These are phyloP conservation scores for Graptemys geographica DNA, from an alignment of 2,797 vertebrate genomes.

Conservation along the genomic window DNA sequence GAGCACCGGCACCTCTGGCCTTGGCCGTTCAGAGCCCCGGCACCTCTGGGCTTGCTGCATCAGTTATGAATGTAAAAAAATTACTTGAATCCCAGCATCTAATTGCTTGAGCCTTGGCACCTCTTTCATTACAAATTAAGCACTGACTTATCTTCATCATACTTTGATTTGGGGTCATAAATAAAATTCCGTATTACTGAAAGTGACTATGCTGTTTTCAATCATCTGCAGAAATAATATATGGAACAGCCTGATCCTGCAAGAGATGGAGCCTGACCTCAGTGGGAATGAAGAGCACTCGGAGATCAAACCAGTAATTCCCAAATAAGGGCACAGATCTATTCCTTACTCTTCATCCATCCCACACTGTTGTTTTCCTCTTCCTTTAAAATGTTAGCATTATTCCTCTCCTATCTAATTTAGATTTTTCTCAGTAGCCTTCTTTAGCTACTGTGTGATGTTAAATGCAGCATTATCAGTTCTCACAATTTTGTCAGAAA, in stretches of 20 bases:
- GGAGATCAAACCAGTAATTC: too few relatives aligned
- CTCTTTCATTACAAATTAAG: too few relatives aligned
- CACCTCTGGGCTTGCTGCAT: too few relatives aligned
- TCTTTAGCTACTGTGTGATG: neutral
- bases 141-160: neutral
- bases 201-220: conserved; percentile 52
- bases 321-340: too few relatives aligned
- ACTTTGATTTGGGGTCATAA: conserved; percentile 60
- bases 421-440: neutral
- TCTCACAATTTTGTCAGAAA: neutral
- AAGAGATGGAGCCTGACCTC: neutral
- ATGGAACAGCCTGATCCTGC: conserved; percentile 36
- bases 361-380: too few relatives aligned
- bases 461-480: neutral
- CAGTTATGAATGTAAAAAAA: too few relatives aligned
- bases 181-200: conserved; percentile 61
- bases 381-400: neutral
- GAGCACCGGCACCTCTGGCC: too few relatives aligned
- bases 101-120: too few relatives aligned
- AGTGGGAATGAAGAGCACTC: too few relatives aligned
- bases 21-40: too few relatives aligned
- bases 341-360: too few relatives aligned
- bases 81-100: too few relatives aligned
- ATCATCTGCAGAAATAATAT: conserved; percentile 41
- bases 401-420: neutral